phyloP scores from a whole-genome alignment of 2,888 invertebrate species.

The Neelides folsomi region DNA sequence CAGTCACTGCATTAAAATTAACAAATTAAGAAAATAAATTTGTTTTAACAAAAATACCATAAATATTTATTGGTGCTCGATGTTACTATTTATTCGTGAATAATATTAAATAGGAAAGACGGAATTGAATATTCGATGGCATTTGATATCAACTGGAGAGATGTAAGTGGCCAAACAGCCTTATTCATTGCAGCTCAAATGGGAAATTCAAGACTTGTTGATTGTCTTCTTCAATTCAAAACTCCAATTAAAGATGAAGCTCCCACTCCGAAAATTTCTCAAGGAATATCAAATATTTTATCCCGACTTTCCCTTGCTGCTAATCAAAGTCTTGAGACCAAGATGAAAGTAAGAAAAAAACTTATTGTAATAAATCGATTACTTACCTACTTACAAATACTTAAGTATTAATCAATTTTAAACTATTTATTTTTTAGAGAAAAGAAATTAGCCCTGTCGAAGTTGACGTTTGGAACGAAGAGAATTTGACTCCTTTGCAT shows the following conservation, averaged over 20 bases:
- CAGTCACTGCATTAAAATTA: too few relatives aligned
- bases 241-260: conserved; percentile 26
- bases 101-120: too few relatives aligned
- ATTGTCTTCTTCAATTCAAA: conserved; percentile 56
- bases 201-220: conserved; percentile 64
- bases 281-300: conserved; percentile 74
- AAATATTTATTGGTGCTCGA: too few relatives aligned
- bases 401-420: too few relatives aligned
- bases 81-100: too few relatives aligned
- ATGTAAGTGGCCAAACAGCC: conserved; percentile 78
- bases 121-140: conserved; percentile 71
- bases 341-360: too few relatives aligned
- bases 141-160: conserved; percentile 84
- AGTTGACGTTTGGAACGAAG: conserved; percentile 59
- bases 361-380: too few relatives aligned
- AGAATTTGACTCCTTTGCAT: conserved; percentile 68
- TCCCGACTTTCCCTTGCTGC: conserved; percentile 47
- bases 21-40: too few relatives aligned
- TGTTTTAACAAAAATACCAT: too few relatives aligned
- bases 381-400: too few relatives aligned
- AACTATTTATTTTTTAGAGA: conserved; percentile 1
- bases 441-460: conserved; percentile 52
- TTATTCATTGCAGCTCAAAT: conserved; percentile 77
- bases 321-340: conserved; percentile 22
- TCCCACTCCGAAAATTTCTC: conserved; percentile 35